phyloP scores from a whole-genome alignment of 53 echinoderm and acorn worm species.

The Paelopatides confundens region DNA sequence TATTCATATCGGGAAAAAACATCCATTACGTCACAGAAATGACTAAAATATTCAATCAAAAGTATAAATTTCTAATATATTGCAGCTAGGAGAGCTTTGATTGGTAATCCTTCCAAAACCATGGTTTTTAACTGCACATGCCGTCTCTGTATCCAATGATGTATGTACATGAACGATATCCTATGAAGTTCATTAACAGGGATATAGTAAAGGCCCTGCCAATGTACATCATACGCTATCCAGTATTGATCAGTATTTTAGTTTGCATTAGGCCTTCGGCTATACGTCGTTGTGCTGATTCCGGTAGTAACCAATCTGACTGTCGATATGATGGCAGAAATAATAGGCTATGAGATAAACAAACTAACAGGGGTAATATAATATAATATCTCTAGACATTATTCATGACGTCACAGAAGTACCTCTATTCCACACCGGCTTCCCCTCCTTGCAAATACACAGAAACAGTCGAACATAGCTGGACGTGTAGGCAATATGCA shows the following conservation, averaged over 20 bases:
- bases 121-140: no score
- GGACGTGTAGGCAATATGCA: no score
- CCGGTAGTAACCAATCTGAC: background rate
- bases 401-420: background rate
- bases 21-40: no score
- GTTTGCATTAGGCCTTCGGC: background rate
- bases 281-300: background rate
- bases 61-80: no score
- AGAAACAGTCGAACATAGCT: no score
- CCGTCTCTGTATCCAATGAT: no score
- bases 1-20: no score
- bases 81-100: no score
- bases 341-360: background rate
- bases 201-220: slow-evolving; percentile 1
- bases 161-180: background rate
- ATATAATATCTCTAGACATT: slow-evolving; percentile 1
- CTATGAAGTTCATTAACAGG: slow-evolving; percentile 6
- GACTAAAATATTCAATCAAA: no score
- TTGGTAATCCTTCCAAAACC: no score
- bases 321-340: background rate
- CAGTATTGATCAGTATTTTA: background rate
- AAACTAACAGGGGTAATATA: slow-evolving; percentile 2
- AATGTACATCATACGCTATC: slow-evolving; percentile 15
- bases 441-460: no score
- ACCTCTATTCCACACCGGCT: no score